A percentile compares a stretch with the other conserved stretches of the same genome.
Evolutionary conservation across 2,797 vertebrate species (phyloP).

Genomic region (Sciurus vulgaris): DNA sequence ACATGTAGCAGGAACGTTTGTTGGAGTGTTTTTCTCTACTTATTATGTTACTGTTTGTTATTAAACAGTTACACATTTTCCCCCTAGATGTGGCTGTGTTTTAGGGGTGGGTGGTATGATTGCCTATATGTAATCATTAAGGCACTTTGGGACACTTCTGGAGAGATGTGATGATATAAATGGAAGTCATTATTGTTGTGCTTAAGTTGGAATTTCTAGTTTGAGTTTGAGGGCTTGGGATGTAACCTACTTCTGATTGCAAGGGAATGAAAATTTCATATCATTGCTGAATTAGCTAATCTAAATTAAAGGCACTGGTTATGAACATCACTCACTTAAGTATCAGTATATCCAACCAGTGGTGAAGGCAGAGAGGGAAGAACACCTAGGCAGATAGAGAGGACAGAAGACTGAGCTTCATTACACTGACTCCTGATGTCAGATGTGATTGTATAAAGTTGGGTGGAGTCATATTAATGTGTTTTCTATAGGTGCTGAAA

Average conservation of each 20-base stretch:
- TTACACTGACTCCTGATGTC: no score
- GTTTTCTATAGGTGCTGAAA: background rate
- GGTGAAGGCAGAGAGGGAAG: background rate
- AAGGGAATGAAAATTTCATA: conserved; percentile 48
- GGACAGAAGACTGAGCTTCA: background rate
- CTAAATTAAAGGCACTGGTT: background rate
- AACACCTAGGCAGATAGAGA: background rate
- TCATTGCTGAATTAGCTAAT: conserved; percentile 31
- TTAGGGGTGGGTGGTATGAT: conserved; percentile 24
- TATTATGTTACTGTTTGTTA: conserved; percentile 62
- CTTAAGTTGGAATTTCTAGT: conserved; percentile 68
- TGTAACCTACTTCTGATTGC: conserved; percentile 50
- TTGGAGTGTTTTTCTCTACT: conserved; percentile 25
- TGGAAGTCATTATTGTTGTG: conserved; percentile 50
- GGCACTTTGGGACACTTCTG: conserved; percentile 53
- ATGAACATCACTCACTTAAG: background rate
- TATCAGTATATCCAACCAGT: background rate
- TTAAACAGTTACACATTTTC: conserved; percentile 46
- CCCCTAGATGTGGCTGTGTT: conserved; percentile 24
- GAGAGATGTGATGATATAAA: conserved; percentile 49
- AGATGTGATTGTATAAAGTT: background rate
- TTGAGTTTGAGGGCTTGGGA: conserved; percentile 49
- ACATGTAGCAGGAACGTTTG: background rate
- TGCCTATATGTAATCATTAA: conserved; percentile 50
- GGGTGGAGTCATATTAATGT: background rate